Evolutionary conservation across 2,113 vertebrate species (phyloP).

Genomic region (Okapia johnstoni): DNA sequence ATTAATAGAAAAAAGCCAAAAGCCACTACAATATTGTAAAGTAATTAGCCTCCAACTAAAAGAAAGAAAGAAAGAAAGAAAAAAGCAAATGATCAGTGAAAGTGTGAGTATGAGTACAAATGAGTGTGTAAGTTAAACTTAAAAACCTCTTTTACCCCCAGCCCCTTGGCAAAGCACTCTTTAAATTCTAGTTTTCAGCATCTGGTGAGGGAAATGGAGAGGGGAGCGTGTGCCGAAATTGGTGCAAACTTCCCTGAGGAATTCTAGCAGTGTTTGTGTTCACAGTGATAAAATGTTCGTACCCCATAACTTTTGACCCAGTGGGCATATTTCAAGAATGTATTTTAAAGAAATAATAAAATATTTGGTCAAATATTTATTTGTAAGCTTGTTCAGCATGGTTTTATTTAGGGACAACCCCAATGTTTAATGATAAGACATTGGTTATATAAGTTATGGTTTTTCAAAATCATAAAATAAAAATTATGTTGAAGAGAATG

Average conservation of each 20-base stretch:
- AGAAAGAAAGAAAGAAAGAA: background rate
- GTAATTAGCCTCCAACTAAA: too few relatives aligned
- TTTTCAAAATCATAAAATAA: background rate
- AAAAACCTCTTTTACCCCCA: background rate
- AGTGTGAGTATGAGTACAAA: background rate
- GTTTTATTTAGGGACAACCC: background rate
- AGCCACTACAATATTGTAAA: too few relatives aligned
- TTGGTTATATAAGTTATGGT: background rate
- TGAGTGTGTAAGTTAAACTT: background rate
- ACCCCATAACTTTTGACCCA: background rate
- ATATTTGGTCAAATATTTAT: background rate
- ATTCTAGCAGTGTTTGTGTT: background rate
- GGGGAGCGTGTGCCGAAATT: background rate
- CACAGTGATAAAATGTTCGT: background rate
- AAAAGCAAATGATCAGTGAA: background rate
- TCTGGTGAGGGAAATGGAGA: background rate
- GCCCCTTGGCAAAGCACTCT: background rate
- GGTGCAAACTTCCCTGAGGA: background rate
- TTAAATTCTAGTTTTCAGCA: background rate
- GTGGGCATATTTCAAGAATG: background rate
- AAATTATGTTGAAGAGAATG: background rate
- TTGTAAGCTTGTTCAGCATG: background rate
- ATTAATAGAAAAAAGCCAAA: background rate
- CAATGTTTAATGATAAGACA: background rate
- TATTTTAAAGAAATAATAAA: slow-evolving; percentile 12